phyloP scores from a whole-genome alignment of 2,797 vertebrate species.

The Chiropotes sagulatus region DNA sequence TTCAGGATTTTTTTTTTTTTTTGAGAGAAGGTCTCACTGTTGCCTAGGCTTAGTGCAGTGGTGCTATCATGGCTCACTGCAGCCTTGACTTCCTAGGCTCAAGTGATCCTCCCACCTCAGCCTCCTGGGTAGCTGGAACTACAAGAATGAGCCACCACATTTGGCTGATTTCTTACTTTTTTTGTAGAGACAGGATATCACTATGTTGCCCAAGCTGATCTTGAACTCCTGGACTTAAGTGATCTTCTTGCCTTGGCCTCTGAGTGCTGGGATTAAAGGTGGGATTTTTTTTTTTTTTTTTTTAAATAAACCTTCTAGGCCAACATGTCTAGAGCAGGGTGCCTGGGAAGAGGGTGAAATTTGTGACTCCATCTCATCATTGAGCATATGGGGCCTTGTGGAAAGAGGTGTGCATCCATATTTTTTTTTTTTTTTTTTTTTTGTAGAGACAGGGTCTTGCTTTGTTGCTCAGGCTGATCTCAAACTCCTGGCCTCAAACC shows the following conservation, averaged over 20 bases:
- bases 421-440: neutral
- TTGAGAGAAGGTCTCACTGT: neutral
- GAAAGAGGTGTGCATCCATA: neutral
- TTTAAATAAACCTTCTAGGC: neutral
- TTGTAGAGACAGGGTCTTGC: neutral
- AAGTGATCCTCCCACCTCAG: neutral
- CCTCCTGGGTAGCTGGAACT: neutral
- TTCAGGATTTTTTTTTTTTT: neutral
- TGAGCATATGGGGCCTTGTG: neutral
- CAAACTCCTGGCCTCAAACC: neutral
- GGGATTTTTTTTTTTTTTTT: neutral
- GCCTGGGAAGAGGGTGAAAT: neutral
- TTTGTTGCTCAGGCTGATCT: neutral
- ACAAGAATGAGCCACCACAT: neutral
- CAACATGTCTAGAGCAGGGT: neutral
- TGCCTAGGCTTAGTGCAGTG: neutral
- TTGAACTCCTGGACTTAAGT: neutral
- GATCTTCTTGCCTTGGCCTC: neutral
- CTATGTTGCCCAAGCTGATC: neutral
- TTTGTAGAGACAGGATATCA: neutral
- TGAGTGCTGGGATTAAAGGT: neutral
- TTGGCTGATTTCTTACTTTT: neutral
- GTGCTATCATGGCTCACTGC: neutral
- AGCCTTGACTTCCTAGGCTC: neutral
- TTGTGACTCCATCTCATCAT: neutral